These are phyloP conservation scores for Aulostomus chinensis DNA, from an alignment of 2,797 vertebrate genomes.

Conservation along the genomic window DNA sequence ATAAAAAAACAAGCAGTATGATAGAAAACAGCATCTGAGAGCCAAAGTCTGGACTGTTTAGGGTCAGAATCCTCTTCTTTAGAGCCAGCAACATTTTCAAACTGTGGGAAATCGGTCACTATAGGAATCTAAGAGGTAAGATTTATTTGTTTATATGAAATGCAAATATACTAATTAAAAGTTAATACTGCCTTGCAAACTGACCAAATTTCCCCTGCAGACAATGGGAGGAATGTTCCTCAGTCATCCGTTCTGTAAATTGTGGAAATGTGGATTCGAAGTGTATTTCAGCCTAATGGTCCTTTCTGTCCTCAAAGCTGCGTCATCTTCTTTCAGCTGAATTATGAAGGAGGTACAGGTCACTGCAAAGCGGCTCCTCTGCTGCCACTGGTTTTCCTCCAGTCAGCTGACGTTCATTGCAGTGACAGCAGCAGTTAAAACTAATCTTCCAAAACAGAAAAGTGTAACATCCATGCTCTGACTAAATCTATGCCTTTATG, in stretches of 20 bases:
- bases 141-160: not conserved
- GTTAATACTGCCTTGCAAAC: not conserved
- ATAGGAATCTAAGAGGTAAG: not conserved
- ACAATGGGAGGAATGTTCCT: not conserved
- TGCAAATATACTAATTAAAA: not conserved
- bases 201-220: not conserved
- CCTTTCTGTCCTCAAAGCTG: conserved; percentile 46
- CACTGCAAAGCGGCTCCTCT: conserved; percentile 13
- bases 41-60: conserved; percentile 8
- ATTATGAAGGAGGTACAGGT: conserved; percentile 50
- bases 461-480: conserved; percentile 9
- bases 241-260: conserved; percentile 14
- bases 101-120: not conserved
- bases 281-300: conserved; percentile 27
- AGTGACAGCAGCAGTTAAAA: conserved; percentile 34
- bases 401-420: conserved; percentile 23
- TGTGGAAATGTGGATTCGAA: conserved; percentile 3
- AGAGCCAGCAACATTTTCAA: not conserved
- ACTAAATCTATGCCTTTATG: conserved; percentile 2
- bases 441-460: conserved; percentile 28
- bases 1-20: conserved; percentile 12
- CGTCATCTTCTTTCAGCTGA: conserved; percentile 10
- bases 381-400: conserved; percentile 54
- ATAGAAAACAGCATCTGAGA: conserved; percentile 1
- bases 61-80: conserved; percentile 4